Percentiles rank a stretch among this genome's conserved stretches.
Evolutionary conservation across 2,797 vertebrate species (phyloP).

Genomic region (Erpetoichthys calabaricus): DNA sequence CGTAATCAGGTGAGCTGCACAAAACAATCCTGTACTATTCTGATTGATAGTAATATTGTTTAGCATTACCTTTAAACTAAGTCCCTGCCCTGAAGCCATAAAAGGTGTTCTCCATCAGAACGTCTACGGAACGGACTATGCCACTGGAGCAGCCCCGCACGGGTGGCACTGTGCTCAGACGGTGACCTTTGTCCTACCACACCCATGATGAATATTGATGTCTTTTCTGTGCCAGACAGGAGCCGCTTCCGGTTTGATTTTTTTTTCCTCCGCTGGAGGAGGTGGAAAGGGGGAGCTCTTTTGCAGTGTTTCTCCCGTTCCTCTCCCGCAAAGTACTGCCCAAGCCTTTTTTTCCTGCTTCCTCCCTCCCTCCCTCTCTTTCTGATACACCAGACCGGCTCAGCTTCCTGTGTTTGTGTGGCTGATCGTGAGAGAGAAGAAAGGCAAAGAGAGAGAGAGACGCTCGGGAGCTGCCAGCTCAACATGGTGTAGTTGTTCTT

Average conservation of each 20-base stretch:
- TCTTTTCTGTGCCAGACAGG: constrained; percentile 6
- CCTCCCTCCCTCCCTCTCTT: constrained; percentile 20
- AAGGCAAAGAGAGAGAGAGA: constrained; percentile 8
- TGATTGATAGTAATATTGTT: too few relatives aligned
- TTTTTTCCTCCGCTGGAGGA: constrained; percentile 30
- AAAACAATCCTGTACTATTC: too few relatives aligned
- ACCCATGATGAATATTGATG: constrained; percentile 25
- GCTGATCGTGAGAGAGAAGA: constrained; percentile 1
- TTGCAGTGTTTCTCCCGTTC: constrained; percentile 25
- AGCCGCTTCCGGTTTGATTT: constrained; percentile 38
- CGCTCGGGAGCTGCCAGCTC: constrained; percentile 30
- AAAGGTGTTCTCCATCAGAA: too few relatives aligned
- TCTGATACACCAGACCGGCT: constrained; percentile 38
- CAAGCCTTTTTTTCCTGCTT: constrained; percentile 8
- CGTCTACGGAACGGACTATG: too few relatives aligned
- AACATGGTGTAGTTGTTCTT: constrained; percentile 54
- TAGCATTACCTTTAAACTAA: too few relatives aligned
- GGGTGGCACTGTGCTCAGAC: too few relatives aligned
- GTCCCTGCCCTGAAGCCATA: too few relatives aligned
- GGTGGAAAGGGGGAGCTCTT: constrained; percentile 34
- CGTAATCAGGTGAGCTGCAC: too few relatives aligned
- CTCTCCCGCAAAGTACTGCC: constrained; percentile 17
- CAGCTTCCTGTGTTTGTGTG: constrained; percentile 39
- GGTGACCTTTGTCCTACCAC: constrained; percentile 18
- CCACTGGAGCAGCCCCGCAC: too few relatives aligned